A percentile compares a stretch with the other conserved stretches of the same genome.
Evolutionary conservation across 2,113 vertebrate species (phyloP).

Genomic region (Heloderma charlesbogerti): DNA sequence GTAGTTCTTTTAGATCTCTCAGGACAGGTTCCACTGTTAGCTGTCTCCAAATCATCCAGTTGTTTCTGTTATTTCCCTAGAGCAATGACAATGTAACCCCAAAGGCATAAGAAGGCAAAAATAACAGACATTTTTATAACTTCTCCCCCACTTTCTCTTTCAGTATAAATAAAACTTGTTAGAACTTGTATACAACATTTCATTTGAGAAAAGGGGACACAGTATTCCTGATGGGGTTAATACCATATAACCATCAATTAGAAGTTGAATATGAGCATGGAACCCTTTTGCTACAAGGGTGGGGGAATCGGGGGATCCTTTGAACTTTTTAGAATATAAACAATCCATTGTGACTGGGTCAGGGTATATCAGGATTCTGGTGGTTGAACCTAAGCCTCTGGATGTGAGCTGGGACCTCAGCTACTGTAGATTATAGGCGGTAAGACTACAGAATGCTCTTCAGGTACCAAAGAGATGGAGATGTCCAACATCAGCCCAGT

Average conservation of each 20-base stretch:
- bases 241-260: neutral
- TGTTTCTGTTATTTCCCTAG: slow-evolving; percentile 37
- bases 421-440: neutral
- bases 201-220: neutral
- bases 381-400: neutral
- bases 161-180: slow-evolving; percentile 6
- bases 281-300: neutral
- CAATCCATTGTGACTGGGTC: neutral
- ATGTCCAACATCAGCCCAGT: neutral
- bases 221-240: neutral
- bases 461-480: neutral
- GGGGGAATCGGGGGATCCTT: neutral
- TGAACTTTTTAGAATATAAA: neutral
- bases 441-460: neutral
- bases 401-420: neutral
- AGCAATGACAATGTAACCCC: slow-evolving; percentile 26
- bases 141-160: neutral
- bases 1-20: slow-evolving; percentile 15
- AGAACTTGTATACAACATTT: neutral
- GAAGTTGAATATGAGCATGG: neutral
- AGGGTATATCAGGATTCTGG: neutral
- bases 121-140: slow-evolving; percentile 30
- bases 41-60: slow-evolving; percentile 39
- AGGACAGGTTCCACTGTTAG: slow-evolving; percentile 14
- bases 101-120: neutral